phyloP scores from a whole-genome alignment of 64 coral and sea anemone species.

The Catalaphyllia jardinei region DNA sequence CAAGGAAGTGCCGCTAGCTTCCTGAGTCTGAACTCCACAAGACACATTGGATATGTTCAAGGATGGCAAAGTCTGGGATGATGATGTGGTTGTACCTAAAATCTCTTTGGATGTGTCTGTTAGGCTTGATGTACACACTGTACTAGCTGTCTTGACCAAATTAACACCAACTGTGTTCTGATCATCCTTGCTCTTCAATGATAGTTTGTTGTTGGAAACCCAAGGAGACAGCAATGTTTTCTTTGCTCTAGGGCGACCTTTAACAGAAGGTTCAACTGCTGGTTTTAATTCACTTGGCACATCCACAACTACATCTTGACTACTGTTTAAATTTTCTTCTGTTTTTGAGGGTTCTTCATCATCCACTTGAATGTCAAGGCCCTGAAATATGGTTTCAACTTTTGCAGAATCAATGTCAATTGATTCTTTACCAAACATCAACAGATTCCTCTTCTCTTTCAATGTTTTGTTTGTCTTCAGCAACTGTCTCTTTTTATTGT shows the following conservation, averaged over 20 bases:
- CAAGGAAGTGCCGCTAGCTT: not conserved
- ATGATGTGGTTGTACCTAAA: not conserved
- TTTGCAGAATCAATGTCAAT: conserved; percentile 22
- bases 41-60: conserved; percentile 1
- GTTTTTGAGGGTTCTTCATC: not conserved
- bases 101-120: not conserved
- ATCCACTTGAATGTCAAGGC: conserved; percentile 10
- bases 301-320: not conserved
- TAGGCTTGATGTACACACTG: too few species aligned
- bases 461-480: conserved; percentile 55
- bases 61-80: not conserved
- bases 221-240: conserved; percentile 17
- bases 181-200: not conserved
- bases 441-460: conserved; percentile 21
- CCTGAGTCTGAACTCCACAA: conserved; percentile 7
- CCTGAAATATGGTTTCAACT: conserved; percentile 31
- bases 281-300: not conserved
- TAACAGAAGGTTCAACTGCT: conserved; percentile 8
- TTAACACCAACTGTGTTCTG: not conserved
- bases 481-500: conserved; percentile 26
- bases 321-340: not conserved
- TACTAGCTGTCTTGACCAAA: not conserved
- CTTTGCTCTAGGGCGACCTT: conserved; percentile 33
- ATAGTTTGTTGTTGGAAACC: not conserved
- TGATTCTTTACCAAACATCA: conserved; percentile 49